A percentile compares a stretch with the other conserved stretches of the same genome.
phyloP scores from a whole-genome alignment of 1,140 invertebrate genomes.

The Pogonomyrmex barbatus region DNA sequence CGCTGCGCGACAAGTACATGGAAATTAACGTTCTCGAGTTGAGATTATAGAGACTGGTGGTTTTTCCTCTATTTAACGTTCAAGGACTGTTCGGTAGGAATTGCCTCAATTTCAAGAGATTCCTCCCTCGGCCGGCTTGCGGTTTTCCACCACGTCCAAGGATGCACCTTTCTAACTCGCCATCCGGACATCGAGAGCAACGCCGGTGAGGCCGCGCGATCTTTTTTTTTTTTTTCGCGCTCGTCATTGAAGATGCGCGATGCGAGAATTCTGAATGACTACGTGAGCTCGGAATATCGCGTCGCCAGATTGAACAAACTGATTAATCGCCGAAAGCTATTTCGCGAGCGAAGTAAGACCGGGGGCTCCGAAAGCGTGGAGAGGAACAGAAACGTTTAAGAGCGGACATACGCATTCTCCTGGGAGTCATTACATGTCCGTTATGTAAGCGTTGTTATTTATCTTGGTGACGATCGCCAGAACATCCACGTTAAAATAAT shows the following conservation, averaged over 20 bases:
- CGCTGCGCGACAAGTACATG: background rate
- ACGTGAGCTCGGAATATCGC: slow-evolving; percentile 55
- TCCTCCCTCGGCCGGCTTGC: slow-evolving; percentile 65
- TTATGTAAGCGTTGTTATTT: slow-evolving; percentile 84
- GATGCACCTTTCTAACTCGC: slow-evolving; percentile 70
- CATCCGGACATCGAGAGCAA: background rate
- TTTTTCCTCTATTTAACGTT: slow-evolving; percentile 72
- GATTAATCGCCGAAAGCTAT: slow-evolving; percentile 55
- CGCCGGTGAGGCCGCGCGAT: slow-evolving; percentile 9
- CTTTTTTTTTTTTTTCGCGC: slow-evolving; percentile 26
- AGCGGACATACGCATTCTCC: slow-evolving; percentile 57
- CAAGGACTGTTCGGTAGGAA: slow-evolving; percentile 64
- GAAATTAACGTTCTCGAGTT: slow-evolving; percentile 68
- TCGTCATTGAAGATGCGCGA: slow-evolving; percentile 44
- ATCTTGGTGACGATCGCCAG: slow-evolving; percentile 78
- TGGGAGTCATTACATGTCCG: slow-evolving; percentile 66
- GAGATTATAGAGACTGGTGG: slow-evolving; percentile 66
- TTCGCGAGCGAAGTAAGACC: slow-evolving; percentile 47
- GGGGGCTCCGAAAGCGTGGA: background rate
- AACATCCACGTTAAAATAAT: slow-evolving; percentile 81
- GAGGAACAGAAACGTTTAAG: slow-evolving; percentile 34
- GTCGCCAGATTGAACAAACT: slow-evolving; percentile 63
- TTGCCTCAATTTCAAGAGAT: slow-evolving; percentile 71
- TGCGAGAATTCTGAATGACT: slow-evolving; percentile 35
- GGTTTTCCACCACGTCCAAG: slow-evolving; percentile 73